Percentiles rank a stretch among this genome's conserved stretches.
phyloP scores from a whole-genome alignment of 23 tunicate genomes.

The Trididemnum nubilum region DNA sequence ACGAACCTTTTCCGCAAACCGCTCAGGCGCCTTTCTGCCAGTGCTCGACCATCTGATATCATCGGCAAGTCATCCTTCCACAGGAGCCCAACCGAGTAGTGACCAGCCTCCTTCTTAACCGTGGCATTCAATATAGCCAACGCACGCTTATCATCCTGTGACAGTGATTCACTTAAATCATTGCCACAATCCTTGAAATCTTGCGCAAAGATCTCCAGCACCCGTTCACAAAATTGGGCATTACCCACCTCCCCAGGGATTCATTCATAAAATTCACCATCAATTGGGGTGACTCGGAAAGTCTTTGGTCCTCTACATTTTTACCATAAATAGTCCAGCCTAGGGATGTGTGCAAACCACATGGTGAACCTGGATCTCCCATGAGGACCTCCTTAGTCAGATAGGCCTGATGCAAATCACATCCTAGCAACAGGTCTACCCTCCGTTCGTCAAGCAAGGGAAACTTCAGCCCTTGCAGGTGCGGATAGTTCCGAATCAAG shows the following conservation, averaged over 20 bases:
- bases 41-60: background rate
- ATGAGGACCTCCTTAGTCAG: background rate
- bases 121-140: background rate
- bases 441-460: background rate
- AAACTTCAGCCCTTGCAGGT: background rate
- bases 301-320: background rate
- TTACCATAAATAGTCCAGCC: conserved; percentile 15
- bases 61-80: background rate
- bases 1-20: background rate
- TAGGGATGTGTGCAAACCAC: conserved; percentile 12
- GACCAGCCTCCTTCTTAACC: background rate
- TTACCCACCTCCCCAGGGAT: too few relatives aligned
- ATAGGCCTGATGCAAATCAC: conserved; percentile 17
- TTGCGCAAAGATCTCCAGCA: background rate
- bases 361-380: background rate
- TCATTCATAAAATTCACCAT: conserved; percentile 5
- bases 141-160: background rate
- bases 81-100: background rate
- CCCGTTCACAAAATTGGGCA: background rate
- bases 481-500: background rate
- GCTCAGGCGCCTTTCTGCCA: background rate
- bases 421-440: conserved; percentile 5
- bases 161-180: background rate
- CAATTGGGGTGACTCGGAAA: background rate
- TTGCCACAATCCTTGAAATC: background rate